Percentiles rank a stretch among this genome's conserved stretches.
Conservation (phyloP, 2,888 invertebrate species). For the Nycteola revayana region DNA sequence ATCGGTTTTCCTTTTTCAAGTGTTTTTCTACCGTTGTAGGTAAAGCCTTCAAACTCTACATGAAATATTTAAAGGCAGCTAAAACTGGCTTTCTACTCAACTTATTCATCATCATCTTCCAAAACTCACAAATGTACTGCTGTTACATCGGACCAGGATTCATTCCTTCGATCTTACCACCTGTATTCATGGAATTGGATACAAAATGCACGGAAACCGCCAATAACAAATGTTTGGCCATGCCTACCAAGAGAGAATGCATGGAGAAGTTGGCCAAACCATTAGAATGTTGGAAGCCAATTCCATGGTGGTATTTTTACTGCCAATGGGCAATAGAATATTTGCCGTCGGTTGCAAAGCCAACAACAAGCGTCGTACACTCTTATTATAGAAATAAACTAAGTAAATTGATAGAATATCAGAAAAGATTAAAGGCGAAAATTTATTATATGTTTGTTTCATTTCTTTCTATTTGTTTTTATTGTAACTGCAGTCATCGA, state of each 20-base stretch:
- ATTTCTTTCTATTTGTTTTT: no score
- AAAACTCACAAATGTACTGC: constrained; percentile 5
- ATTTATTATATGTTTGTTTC: background rate
- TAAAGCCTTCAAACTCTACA: no score
- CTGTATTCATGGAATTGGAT: constrained; percentile 22
- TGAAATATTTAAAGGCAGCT: no score
- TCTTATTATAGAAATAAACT: constrained; percentile 33
- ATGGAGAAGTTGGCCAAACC: constrained; percentile 27
- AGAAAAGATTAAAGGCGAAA: constrained; percentile 15
- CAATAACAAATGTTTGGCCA: constrained; percentile 33
- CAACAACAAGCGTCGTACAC: constrained; percentile 33
- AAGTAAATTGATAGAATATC: constrained; percentile 24
- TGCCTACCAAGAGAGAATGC: constrained; percentile 41
- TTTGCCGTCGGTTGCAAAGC: constrained; percentile 16
- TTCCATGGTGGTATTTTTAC: constrained; percentile 50
- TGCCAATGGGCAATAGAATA: constrained; percentile 36
- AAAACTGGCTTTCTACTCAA: no score
- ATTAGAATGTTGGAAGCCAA: constrained; percentile 26
- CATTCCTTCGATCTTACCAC: constrained; percentile 36
- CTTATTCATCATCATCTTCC: background rate
- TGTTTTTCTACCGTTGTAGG: no score
- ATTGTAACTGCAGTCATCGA: no score
- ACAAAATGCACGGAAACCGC: constrained; percentile 29
- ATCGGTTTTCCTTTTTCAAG: no score
- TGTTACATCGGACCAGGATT: constrained; percentile 22